Base-by-base conservation (phyloP, 1,140 invertebrate species). In the Linepithema humile region DNA sequence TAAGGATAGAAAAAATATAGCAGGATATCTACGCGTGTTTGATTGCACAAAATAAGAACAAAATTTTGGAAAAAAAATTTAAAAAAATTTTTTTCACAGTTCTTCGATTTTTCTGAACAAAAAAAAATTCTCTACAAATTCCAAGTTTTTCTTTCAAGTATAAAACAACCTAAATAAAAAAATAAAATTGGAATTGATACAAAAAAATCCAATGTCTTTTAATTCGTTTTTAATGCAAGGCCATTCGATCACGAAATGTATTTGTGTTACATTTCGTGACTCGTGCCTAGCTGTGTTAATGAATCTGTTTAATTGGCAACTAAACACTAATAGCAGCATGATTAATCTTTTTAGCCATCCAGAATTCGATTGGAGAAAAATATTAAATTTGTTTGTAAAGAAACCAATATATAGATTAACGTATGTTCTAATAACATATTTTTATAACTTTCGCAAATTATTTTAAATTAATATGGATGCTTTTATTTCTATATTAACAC, bases 221-320 rank as follows among this genome's bases (percentile, higher is more conserved):
- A n/a, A 55, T 78, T 67, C 20, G 3, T 43, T 29, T 80, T 80
- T 57, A 29, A 69, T 69, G 20, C 17, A 53, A 26, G 9, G 43
- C 4, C n/a, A 12, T 69, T 59, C 64, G 0, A 80, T 80, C 35
- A 9, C n/a, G 9, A 3, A 6, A n/a, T 48, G 12, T 80, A 65
- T 70, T 55, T 70, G 17, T 53, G 62, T n/a, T 40, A 40, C 23
- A 55, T 57, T 55, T 80, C 35, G 23, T 59, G 48, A 32, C 72
- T 55, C 26, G 20, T 85, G 43, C 26, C 43, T 48, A n/a, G 29
- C 60, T 45, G 38, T 64, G 77, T 88, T 88, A 88, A 88, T 82
- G 35, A 15, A 60, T 45, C 64, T 85, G 57, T 88, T 85, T 88
- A 80, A 69, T 88, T 77, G 88, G 77, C 80, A 50, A 88, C 43